Evolutionary conservation across 2,888 invertebrate species (phyloP), one percentile per base, ranked within the genome.

Genomic region (Anthoptus insignis): DNA sequence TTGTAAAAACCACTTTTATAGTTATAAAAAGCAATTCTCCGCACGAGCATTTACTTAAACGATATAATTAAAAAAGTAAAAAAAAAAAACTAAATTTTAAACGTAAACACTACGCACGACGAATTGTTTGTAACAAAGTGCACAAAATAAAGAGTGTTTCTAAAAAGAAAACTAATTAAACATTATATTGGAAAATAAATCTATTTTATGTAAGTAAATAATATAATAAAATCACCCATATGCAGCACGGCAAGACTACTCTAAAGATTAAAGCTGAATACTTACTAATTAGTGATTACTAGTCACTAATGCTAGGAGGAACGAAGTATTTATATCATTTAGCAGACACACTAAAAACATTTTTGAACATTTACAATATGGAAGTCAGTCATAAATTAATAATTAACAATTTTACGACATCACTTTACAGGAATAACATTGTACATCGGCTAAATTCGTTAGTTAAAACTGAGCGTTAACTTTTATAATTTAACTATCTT

Each of bases 111-210:
- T n/a, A n/a, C n/a, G n/a, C n/a, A n/a, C n/a, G n/a, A 27, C 27
- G 27, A 27, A 6, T 27, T 4, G 27, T 6, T 27, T 27, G 4
- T 32, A 8, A 32, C 9, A 11, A 16, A 53, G n/a, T 76, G 75
- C 72, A n/a, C 60, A 50, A 69, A 70, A 65, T 71, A 73, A 76
- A 65, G 69, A 70, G 73, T 73, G 73, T 57, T n/a, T 45, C 60
- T 64, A 69, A 49, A 67, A 32, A 58, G 6, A 16, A 16, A 27
- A 16, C 32, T n/a, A 24, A 22, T 37, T 11, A 24, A 58, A 52
- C 24, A 24, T 50, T 39, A 29, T 19, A 29, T 50, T 42, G 52
- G 14, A 39, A 19, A 24, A 42, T 50, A 27, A 39, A 42, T 34
- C 49, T 49, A 32, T 53, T 14, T 42, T 27, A 52, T n/a, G 42